Conservation (phyloP, 2,888 invertebrate species). For the Thereva nobilitata region DNA sequence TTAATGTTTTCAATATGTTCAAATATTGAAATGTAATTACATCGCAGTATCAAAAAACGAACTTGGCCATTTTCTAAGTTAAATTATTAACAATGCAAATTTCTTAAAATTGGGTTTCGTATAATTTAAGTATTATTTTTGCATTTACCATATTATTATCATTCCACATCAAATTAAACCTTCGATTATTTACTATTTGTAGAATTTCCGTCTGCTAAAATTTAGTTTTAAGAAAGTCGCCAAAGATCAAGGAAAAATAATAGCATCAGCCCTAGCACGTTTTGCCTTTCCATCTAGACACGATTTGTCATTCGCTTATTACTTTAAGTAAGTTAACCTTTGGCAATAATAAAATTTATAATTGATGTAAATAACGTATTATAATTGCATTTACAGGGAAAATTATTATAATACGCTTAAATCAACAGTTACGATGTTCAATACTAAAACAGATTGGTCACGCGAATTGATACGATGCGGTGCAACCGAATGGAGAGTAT, state of each 20-base stretch:
- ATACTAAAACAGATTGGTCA: slow-evolving; percentile 56
- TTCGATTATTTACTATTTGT: slow-evolving; percentile 51
- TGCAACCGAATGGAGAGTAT: slow-evolving; percentile 55
- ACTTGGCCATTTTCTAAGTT: no score
- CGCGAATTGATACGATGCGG: slow-evolving; percentile 57
- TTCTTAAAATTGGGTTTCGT: no score
- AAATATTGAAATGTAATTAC: no score
- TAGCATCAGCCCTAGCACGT: slow-evolving; percentile 80
- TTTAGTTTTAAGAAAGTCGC: slow-evolving; percentile 87
- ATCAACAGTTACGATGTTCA: slow-evolving; percentile 53
- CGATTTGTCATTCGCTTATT: slow-evolving; percentile 86
- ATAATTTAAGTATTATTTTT: no score
- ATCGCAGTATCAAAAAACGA: no score
- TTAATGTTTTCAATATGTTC: no score
- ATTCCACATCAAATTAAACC: neutral
- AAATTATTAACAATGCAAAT: no score
- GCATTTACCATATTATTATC: no score
- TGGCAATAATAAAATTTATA: neutral
- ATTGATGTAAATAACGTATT: neutral
- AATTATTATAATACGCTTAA: slow-evolving; percentile 51
- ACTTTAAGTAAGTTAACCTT: slow-evolving; percentile 67
- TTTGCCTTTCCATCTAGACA: slow-evolving; percentile 86
- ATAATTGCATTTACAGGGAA: slow-evolving; percentile 38
- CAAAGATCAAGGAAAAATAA: slow-evolving; percentile 76
- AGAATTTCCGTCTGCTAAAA: slow-evolving; percentile 86